Evolutionary conservation across 2,888 invertebrate genomes (phyloP).

Genomic region (Leptothorax acervorum): DNA sequence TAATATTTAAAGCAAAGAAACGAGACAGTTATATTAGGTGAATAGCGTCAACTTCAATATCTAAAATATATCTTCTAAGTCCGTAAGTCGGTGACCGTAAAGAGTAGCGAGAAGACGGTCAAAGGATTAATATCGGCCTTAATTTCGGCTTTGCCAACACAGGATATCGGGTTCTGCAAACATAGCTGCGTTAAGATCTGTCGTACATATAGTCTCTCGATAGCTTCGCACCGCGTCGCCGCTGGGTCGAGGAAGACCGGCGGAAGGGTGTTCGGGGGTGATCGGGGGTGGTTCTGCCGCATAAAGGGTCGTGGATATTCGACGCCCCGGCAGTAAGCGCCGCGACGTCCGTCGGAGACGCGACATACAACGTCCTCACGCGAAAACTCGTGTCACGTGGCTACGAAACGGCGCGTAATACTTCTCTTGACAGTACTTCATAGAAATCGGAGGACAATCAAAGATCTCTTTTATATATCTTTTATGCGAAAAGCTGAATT

Average conservation of each 20-base stretch:
- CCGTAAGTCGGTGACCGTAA: conserved; percentile 14
- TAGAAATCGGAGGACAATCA: background rate
- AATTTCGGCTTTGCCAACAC: conserved; percentile 48
- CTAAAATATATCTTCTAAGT: background rate
- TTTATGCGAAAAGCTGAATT: background rate
- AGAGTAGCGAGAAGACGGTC: conserved; percentile 10
- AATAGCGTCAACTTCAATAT: conserved; percentile 12
- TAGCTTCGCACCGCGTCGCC: conserved; percentile 38
- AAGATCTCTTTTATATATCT: background rate
- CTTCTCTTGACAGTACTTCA: background rate
- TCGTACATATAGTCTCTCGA: conserved; percentile 28
- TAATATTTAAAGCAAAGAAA: background rate
- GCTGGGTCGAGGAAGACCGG: conserved; percentile 1
- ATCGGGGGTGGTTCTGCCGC: conserved; percentile 52
- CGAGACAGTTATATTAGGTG: background rate
- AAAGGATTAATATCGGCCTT: conserved; percentile 48
- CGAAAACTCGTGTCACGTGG: conserved; percentile 67
- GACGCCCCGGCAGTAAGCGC: conserved; percentile 70
- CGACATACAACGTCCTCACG: conserved; percentile 44
- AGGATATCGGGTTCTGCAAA: conserved; percentile 44
- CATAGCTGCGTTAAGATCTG: conserved; percentile 37
- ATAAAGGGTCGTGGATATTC: conserved; percentile 69
- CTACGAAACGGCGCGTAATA: conserved; percentile 5
- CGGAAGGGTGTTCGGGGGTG: conserved; percentile 29
- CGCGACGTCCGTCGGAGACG: conserved; percentile 68